phyloP scores from a whole-genome alignment of 1,140 invertebrate species.

The Drosophila mauritiana region DNA sequence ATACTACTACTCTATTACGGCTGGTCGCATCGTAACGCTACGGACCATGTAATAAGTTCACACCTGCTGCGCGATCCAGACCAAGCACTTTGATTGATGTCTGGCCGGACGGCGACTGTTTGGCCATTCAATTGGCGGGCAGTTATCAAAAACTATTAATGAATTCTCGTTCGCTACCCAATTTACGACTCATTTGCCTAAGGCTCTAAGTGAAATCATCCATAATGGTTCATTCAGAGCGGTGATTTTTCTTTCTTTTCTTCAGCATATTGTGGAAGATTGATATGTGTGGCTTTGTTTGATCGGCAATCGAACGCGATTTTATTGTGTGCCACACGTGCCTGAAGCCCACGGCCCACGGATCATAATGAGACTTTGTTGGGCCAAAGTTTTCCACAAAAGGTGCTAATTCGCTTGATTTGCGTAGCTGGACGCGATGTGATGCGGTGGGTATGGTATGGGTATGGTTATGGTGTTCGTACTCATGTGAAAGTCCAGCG shows the following conservation, averaged over 20 bases:
- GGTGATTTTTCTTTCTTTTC: constrained; percentile 9
- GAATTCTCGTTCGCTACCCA: constrained; percentile 65
- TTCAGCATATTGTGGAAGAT: constrained; percentile 38
- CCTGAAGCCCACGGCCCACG: constrained; percentile 9
- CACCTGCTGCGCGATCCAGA: constrained; percentile 18
- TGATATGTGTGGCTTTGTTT: constrained; percentile 68
- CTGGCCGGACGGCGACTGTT: constrained; percentile 36
- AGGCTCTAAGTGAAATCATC: constrained; percentile 68
- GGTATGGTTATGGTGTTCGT: background rate
- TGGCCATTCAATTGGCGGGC: constrained; percentile 68
- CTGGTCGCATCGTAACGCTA: constrained; percentile 24
- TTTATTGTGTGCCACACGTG: constrained; percentile 65
- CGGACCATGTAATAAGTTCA: constrained; percentile 49
- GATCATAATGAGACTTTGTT: constrained; percentile 57
- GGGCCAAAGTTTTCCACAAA: constrained; percentile 76
- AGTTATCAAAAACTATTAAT: constrained; percentile 75
- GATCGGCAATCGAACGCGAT: constrained; percentile 68
- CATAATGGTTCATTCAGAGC: constrained; percentile 64
- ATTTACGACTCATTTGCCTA: constrained; percentile 74
- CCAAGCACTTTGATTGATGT: constrained; percentile 52
- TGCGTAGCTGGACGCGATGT: constrained; percentile 14
- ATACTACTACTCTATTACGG: constrained; percentile 31
- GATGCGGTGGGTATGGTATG: background rate
- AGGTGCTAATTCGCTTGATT: constrained; percentile 65
- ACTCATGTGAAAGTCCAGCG: constrained; percentile 40